Base-by-base conservation (phyloP, 2,113 vertebrate genomes). In the Ctenodactylus gundi region DNA sequence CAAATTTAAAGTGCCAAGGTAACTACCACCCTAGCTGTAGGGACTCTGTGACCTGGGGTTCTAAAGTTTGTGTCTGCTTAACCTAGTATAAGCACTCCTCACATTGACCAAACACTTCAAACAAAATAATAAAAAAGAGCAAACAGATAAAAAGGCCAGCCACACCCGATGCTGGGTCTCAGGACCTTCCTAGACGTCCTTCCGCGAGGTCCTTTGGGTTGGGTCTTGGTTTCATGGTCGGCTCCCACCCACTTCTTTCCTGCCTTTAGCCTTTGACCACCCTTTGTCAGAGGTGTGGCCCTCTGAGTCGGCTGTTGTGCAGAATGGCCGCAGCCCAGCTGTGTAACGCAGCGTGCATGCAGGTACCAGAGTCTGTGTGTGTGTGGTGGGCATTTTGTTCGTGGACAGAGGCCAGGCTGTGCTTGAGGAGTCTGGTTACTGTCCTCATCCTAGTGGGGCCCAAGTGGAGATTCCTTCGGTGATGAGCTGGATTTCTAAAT, bases 151-250 rank as follows among this genome's bases (percentile, higher is more conserved):
- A 51, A 91, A 23, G 1, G 4, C 14, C 13, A 6, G 27, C 57
- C 49, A 34, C 41, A n/a, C 29, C 6, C 8, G n/a, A 21, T 20
- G 15, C 70, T 23, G 17, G 6, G 5, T 88, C 51, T 46, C 29
- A 3, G n/a, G n/a, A n/a, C n/a, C n/a, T n/a, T n/a, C n/a, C n/a
- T n/a, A n/a, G n/a, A n/a, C n/a, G n/a, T n/a, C n/a, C n/a, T n/a
- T n/a, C n/a, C n/a, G n/a, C n/a, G 36, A 53, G 49, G 34, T 34
- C 84, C 23, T 46, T 89, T 93, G 68, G 60, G 78, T 87, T 89
- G 91, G 92, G 78, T 95, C 92, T 96, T 34, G 5, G 46, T 88
- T 91, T 94, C 80, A 80, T 18, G 89, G 78, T 85, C 68, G 86
- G 23, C n/a, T 11, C 20, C 41, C 41, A n/a, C 27, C 49, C 34